Base-by-base conservation (phyloP, 2,113 vertebrate genomes). In the Diadophis punctatus region DNA sequence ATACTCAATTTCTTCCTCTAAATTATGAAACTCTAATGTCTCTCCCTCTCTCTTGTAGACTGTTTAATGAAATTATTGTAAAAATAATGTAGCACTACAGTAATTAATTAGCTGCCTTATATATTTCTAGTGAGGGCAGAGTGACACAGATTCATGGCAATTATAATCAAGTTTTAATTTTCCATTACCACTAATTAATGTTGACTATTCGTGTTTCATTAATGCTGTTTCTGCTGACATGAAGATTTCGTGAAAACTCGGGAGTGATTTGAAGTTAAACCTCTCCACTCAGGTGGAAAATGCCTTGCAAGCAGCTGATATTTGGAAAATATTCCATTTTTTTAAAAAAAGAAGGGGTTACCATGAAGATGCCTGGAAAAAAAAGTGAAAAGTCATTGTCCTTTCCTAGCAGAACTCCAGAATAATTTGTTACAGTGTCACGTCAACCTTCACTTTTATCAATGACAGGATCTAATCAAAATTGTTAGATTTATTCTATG, bases 141-240 rank as follows among this genome's bases (percentile, higher is more conserved):
- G 93, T 97, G 90, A 95, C 95, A 93, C 48, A 94, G 85, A 92
- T 90, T 93, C 85, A 93, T 84, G 95, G 94, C 89, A 96, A 93
- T 92, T 96, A 95, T 91, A 92, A 96, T 90, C 84, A 84, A 94
- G 89, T 93, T 96, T 94, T 95, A 97, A 96, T 97, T 95, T 97
- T 97, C 97, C 92, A 96, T 94, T 96, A 90, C 46, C 30, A 95
- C 58, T 97, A 97, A 96, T 96, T 97, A 96, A 95, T 95, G 91
- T 96, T 96, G 95, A 93, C 94, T 92, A 92, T 96, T 97, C 95
- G 90, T 6, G 16, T 96, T 96, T 96, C 94, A 94, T 97, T 97
- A 96, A 88, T 90, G 89, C 95, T 93, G 90, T 56, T 94, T 95
- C 80, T 96, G 94, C 92, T 96, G 60, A 95, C 93, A 94, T 63